Evolutionary conservation across 2,113 vertebrate species (phyloP).

Genomic region (Notarius lentiginosus): DNA sequence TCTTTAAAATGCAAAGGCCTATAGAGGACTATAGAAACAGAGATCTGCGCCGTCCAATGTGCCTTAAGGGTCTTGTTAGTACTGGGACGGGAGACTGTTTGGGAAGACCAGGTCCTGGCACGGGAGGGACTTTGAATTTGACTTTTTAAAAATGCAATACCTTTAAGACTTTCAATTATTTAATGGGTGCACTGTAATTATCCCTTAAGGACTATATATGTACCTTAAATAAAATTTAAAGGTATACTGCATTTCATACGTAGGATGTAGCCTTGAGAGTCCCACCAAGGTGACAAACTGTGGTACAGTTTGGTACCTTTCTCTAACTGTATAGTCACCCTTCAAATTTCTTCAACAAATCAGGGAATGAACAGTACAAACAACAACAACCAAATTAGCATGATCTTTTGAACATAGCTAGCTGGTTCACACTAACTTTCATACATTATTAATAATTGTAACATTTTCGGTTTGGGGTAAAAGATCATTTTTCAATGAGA

Average conservation of each 20-base stretch:
- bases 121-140: too few species aligned
- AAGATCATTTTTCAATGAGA: background rate
- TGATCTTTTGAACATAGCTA: background rate
- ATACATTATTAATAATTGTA: background rate
- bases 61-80: too few species aligned
- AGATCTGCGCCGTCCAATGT: too few species aligned
- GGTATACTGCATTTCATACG: background rate
- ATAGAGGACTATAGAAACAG: too few species aligned
- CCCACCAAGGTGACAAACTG: background rate
- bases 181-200: background rate
- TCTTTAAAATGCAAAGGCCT: background rate
- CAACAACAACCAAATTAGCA: background rate
- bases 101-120: too few species aligned
- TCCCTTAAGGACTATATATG: background rate
- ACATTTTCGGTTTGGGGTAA: background rate
- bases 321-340: background rate
- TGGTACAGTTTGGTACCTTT: slow-evolving; percentile 1
- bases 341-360: background rate
- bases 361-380: background rate
- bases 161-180: background rate
- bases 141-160: background rate
- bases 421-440: background rate
- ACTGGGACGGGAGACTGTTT: too few species aligned
- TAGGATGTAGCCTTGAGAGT: background rate
- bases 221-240: background rate